Percentiles rank a stretch among this genome's conserved stretches.
Conservation (phyloP, 2,888 invertebrate species). For the Papilio elwesi region DNA sequence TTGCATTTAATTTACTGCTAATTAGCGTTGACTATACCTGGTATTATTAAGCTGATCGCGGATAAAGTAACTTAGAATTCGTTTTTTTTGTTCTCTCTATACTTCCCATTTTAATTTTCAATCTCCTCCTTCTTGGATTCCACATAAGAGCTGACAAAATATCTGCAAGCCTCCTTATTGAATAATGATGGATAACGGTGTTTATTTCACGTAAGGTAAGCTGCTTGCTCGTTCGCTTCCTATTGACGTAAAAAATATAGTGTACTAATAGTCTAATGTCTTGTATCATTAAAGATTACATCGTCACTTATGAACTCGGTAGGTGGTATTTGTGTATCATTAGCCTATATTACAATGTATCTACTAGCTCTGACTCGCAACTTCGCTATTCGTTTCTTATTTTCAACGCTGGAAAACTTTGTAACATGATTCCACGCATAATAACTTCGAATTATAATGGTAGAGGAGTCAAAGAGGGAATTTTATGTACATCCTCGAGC, state of each 20-base stretch:
- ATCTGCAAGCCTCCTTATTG: too few species aligned
- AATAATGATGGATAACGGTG: not conserved
- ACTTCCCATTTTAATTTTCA: too few species aligned
- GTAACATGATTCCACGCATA: too few species aligned
- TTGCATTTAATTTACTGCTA: slow-evolving; percentile 24
- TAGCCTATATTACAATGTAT: not conserved
- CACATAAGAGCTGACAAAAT: too few species aligned
- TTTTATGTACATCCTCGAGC: too few species aligned
- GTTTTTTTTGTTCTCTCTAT: not conserved
- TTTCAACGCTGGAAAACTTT: too few species aligned
- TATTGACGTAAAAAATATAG: not conserved
- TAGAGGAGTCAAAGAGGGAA: too few species aligned
- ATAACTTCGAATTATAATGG: too few species aligned
- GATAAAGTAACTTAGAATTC: not conserved
- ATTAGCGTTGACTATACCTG: slow-evolving; percentile 7
- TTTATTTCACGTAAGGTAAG: not conserved
- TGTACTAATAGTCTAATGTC: not conserved
- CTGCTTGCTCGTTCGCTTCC: not conserved
- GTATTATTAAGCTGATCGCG: not conserved
- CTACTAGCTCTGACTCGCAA: too few species aligned
- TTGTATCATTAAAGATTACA: slow-evolving; percentile 1
- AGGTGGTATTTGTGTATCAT: slow-evolving; percentile 2
- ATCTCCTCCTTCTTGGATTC: too few species aligned
- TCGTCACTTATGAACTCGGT: not conserved
- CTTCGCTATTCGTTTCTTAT: too few species aligned